Evolutionary conservation across 2,797 vertebrate genomes (phyloP).

Genomic region (Tapirus indicus): DNA sequence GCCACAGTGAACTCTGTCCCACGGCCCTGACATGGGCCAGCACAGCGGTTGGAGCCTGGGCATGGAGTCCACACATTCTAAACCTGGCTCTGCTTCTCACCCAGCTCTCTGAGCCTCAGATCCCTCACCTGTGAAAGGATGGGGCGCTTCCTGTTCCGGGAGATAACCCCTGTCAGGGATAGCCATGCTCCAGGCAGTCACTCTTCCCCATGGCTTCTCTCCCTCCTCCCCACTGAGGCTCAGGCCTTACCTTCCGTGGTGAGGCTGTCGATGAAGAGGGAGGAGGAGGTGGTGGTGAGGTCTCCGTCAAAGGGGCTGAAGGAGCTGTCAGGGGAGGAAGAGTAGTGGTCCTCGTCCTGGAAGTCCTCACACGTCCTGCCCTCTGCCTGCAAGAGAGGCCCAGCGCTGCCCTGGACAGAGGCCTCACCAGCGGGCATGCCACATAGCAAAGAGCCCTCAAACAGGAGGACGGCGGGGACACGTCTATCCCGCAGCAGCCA

Average conservation of each 20-base stretch:
- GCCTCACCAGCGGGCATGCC: accelerated
- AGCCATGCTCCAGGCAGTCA: accelerated
- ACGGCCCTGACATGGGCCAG: accelerated
- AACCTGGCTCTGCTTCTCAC: not conserved
- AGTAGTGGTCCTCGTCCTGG: conserved; percentile 85
- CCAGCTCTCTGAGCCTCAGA: not conserved
- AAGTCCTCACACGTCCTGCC: conserved; percentile 92
- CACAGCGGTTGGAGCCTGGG: not conserved
- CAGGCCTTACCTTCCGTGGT: conserved; percentile 92
- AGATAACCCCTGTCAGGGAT: not conserved
- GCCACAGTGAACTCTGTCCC: not conserved
- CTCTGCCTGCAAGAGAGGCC: conserved; percentile 88
- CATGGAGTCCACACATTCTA: not conserved
- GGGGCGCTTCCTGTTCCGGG: not conserved
- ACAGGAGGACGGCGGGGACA: accelerated
- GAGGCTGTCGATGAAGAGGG: conserved; percentile 85
- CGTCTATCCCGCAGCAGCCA: not conserved
- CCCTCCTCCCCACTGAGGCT: not conserved
- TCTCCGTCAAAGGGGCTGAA: conserved; percentile 80
- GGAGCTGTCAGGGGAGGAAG: conserved; percentile 82
- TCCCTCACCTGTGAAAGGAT: not conserved
- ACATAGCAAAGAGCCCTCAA: not conserved
- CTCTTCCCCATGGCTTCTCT: not conserved
- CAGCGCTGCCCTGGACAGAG: not conserved
- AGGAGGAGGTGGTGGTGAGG: conserved; percentile 85